Base-by-base conservation (phyloP, 2,797 vertebrate genomes). In the Loris lydekkerianus region DNA sequence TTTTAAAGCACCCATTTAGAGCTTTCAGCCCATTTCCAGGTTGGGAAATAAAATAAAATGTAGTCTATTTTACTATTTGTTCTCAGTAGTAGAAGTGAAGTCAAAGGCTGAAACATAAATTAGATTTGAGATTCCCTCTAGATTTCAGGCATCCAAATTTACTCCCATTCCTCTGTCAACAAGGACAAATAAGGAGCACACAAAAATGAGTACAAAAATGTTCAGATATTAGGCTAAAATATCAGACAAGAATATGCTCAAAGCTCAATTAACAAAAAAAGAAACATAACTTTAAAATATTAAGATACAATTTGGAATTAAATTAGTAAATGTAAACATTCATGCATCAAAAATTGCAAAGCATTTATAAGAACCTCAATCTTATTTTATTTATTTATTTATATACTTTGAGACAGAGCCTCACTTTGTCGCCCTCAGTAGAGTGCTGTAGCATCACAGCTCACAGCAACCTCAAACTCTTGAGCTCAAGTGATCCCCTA, bases 81-180 rank as follows among this genome's bases (percentile, higher is more conserved):
- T 92, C 29, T 77, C 76, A 91, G 29, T 5, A 91, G 6, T 77
- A 14, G 13, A 95, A 91, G 53, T 80, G 58, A 96, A 93, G 46
- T 20, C 75, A 97, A 96, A 92, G 11, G 86, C 53, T 89, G 29
- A 89, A 97, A 69, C 78, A 86, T 60, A 92, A 89, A 92, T 89
- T 37, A 94, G 27, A 81, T 43, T 81, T 90, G 15, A 40, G 23
- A 58, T 78, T 87, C 18, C 58, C 18, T 80, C 76, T 49, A 82
- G 25, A 86, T 86, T 95, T 93, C 58, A 94, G 31, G 63, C 77
- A 89, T 23, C 65, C 46, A 93, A 95, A 49, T 87, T 82, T 85
- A 95, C 84, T 83, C n/a, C 49, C 40, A 7, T 31, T 83, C 46
- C 63, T 93, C 75, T 77, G 73, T 56, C 81, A 89, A 75, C 1